Evolutionary conservation across 2,797 vertebrate genomes (phyloP).

Genomic region (Valencia hispanica): DNA sequence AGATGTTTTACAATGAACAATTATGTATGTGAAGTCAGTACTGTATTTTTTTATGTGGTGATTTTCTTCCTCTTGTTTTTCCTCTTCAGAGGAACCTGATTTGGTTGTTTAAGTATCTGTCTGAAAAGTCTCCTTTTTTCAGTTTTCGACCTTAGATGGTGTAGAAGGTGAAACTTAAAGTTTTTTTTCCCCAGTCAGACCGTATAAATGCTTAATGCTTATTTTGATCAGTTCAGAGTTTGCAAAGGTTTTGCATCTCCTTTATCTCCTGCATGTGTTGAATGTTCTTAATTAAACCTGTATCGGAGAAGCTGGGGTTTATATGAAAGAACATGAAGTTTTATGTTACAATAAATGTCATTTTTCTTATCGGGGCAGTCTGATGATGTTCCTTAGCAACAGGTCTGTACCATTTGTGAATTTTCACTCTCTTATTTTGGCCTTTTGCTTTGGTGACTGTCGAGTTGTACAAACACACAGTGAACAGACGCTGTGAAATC

Average conservation of each 20-base stretch:
- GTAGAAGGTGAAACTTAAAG: neutral
- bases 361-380: conserved; percentile 44
- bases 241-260: conserved; percentile 3
- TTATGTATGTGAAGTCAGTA: conserved; percentile 38
- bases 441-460: conserved; percentile 49
- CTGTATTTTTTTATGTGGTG: conserved; percentile 31
- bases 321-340: neutral
- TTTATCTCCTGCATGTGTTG: conserved; percentile 1
- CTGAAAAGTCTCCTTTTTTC: neutral
- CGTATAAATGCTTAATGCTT: neutral
- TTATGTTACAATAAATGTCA: conserved; percentile 27
- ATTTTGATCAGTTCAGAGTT: neutral
- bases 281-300: neutral
- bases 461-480: conserved; percentile 58
- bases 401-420: neutral
- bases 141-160: neutral
- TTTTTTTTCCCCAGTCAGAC: neutral
- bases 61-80: conserved; percentile 31
- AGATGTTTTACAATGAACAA: conserved; percentile 69
- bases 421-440: conserved; percentile 53
- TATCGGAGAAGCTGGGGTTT: conserved; percentile 4
- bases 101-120: conserved; percentile 13
- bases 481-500: conserved; percentile 11
- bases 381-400: neutral
- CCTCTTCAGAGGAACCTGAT: neutral